Base-by-base conservation (phyloP, 1,140 invertebrate genomes). In the Polypedilum vanderplanki region DNA sequence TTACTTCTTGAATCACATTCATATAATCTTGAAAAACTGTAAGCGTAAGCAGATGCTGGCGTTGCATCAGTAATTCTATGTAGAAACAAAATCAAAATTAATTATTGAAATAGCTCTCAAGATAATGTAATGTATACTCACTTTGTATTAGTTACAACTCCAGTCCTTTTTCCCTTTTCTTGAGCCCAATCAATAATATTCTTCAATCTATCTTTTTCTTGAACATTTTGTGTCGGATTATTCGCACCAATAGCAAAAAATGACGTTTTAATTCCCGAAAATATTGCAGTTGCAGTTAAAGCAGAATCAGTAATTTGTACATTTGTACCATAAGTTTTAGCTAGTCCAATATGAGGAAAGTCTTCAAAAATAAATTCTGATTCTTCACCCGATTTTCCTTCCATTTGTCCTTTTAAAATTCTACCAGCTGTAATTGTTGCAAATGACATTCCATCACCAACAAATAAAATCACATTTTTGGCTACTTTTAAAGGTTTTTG, bases 161-260 rank as follows among this genome's bases (percentile, higher is more conserved):
- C 83, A 0, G 80, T 79, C 8, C 76, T 79, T 78, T 84, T 80
- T 79, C 91, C 91, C 83, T 87, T 87, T 76, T 90, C 86, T 79
- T 93, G 89, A 0, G 92, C 93, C 94, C 93, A 95, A 76, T 90
- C 87, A 8, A 94, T 85, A 64, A 96, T 84, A 81, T 83, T 85
- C 78, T 86, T 87, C 2, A 86, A 80, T 74, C 86, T 83, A 0
- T 84, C 83, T 74, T 83, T 78, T 76, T 88, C 86, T 73, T 85
- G 85, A 20, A 85, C 83, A 73, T 85, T 83, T 41, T 85, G 82
- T 4, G 83, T 83, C 7, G 79, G 77, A 3, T 80, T 82, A 76
- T 85, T 84, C 9, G 90, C 80, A 0, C 89, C 89, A 3, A 90
- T 73, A 0, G 84, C 85, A 41, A 82, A 85, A 15, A 80, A 82